phyloP scores from a whole-genome alignment of 2,113 vertebrate species.

The Pheucticus melanocephalus region DNA sequence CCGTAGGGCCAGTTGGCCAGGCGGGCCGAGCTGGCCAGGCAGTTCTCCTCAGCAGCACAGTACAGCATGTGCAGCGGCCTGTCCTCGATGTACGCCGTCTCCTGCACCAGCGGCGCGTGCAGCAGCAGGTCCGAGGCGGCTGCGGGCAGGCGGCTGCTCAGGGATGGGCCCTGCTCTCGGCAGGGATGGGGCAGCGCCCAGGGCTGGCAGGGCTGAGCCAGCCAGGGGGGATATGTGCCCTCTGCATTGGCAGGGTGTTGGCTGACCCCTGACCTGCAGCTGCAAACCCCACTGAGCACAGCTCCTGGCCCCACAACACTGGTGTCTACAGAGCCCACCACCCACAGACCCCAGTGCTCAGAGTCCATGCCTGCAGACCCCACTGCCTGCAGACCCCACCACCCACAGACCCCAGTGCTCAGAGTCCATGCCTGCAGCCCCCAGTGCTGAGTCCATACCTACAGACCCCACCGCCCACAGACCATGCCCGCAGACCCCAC shows the following conservation, averaged over 20 bases:
- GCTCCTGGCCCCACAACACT: background rate
- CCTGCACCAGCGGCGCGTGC: slow-evolving; percentile 87
- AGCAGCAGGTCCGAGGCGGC: slow-evolving; percentile 92
- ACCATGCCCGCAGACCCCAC: no score
- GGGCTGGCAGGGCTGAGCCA: background rate
- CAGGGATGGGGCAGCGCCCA: background rate
- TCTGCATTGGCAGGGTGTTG: fast-evolving
- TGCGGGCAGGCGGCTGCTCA: slow-evolving; percentile 40
- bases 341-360: fast-evolving
- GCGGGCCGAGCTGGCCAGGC: slow-evolving; percentile 86
- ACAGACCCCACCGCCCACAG: no score
- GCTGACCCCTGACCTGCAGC: background rate
- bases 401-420: fast-evolving
- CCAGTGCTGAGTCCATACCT: no score
- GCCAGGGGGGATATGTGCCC: fast-evolving
- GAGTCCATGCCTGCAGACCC: background rate
- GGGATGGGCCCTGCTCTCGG: background rate
- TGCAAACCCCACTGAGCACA: background rate
- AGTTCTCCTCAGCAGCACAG: slow-evolving; percentile 94
- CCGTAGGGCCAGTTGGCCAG: slow-evolving; percentile 96
- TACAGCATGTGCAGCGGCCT: slow-evolving; percentile 96
- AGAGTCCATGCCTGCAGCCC: background rate
- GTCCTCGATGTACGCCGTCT: slow-evolving; percentile 95
- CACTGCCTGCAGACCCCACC: fast-evolving
- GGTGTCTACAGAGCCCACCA: fast-evolving